phyloP scores from a whole-genome alignment of 1,140 invertebrate genomes.

The Pogonomyrmex californicus region DNA sequence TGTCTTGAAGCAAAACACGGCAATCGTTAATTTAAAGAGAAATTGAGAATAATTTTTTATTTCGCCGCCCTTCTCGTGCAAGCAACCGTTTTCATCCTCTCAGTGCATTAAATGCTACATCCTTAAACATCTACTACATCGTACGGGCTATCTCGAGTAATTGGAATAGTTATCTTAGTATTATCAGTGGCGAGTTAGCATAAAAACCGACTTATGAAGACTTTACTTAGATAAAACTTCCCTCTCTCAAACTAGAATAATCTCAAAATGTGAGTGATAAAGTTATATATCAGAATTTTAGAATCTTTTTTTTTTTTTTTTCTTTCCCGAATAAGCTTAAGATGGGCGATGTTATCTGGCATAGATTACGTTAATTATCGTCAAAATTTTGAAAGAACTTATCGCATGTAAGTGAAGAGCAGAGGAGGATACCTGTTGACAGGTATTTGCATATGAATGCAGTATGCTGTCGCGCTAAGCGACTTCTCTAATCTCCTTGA shows the following conservation, averaged over 20 bases:
- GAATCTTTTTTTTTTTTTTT: not conserved
- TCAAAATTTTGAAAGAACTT: slow-evolving; percentile 59
- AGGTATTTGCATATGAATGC: slow-evolving; percentile 82
- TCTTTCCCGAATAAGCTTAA: not conserved
- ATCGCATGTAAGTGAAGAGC: slow-evolving; percentile 62
- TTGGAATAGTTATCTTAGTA: slow-evolving; percentile 15
- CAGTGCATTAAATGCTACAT: slow-evolving; percentile 5
- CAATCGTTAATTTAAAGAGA: not conserved
- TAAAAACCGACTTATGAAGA: not conserved
- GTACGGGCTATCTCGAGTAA: slow-evolving; percentile 15
- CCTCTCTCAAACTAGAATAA: not conserved
- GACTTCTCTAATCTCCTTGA: slow-evolving; percentile 75
- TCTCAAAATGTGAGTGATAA: not conserved
- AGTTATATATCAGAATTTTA: not conserved
- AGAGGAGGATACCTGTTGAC: slow-evolving; percentile 78
- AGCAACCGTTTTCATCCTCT: slow-evolving; percentile 14
- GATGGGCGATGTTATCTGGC: not conserved
- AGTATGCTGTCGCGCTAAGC: slow-evolving; percentile 68
- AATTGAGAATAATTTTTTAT: slow-evolving; percentile 18
- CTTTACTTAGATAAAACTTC: not conserved
- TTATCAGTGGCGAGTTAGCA: slow-evolving; percentile 27
- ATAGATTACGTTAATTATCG: slow-evolving; percentile 28
- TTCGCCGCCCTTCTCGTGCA: not conserved
- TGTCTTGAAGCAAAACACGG: not conserved
- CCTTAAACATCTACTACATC: slow-evolving; percentile 5